Base-by-base conservation (phyloP, 2,888 invertebrate species). In the Epirrita christyi region DNA sequence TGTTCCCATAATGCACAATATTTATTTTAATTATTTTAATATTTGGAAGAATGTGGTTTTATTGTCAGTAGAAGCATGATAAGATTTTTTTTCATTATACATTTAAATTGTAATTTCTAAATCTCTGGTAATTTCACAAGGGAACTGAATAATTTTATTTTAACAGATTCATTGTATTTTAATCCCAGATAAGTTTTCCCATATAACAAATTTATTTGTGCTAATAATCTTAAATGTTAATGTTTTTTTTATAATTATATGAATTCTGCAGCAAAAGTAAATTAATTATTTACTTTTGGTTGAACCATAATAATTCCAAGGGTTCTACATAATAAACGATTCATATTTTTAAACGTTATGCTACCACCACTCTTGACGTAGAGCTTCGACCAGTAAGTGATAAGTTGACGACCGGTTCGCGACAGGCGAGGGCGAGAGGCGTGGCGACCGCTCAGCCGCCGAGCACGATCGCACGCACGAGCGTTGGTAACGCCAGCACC, bases 381-480 rank as follows among this genome's bases (percentile, higher is more conserved):
- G 46, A 61, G 51, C 15, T 45, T 44, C 29, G 42, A 54, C 21
- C 55, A 58, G 62, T 61, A 59, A 64, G 64, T 58, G 45, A 41
- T 47, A 51, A 61, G 62, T 62, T 51, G 52, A 48, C 38, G 46
- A 46, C 15, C 52, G 61, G 46, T 66, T 75, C 66, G 72, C 72
- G 70, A 67, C 84, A 92, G 91, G 92, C 85, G 92, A 92, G 92
- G 83, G 86, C 80, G 92, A 92, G 92, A 92, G 92, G 92, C 92
- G 92, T 68, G 84, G 86, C 63, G 89, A 88, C 59, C 88, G 90
- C 73, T 68, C 84, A 73, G 81, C 78, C 83, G 68, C 78, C 80
- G 91, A 90, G 75, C 89, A 88, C 90, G 91, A 90, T 91, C 86
- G 93, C 91, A 86, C 93, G 94, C 93, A 93, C 93, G 93, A 93